Evolutionary conservation across 2,113 vertebrate species (phyloP).

Genomic region (Parotia lawesii): DNA sequence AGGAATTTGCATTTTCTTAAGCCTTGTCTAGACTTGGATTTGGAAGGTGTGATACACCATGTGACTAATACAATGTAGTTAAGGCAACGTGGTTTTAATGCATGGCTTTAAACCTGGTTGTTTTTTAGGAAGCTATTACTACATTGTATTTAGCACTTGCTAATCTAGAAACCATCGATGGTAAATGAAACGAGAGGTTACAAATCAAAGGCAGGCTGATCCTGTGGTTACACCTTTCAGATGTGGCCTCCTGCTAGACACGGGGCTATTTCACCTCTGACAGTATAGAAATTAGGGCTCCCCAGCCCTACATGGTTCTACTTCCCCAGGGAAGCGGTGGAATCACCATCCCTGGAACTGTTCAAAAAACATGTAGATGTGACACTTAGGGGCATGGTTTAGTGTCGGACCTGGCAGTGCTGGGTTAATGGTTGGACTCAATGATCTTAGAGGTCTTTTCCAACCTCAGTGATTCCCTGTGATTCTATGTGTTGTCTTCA

Average conservation of each 20-base stretch:
- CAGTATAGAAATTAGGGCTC: background rate
- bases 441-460: background rate
- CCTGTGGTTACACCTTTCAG: background rate
- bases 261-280: background rate
- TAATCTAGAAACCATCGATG: background rate
- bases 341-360: background rate
- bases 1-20: background rate
- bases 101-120: background rate
- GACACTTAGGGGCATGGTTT: background rate
- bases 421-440: background rate
- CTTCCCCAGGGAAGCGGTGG: background rate
- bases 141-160: background rate
- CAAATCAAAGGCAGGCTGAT: background rate
- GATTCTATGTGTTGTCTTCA: fast-evolving
- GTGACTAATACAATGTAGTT: background rate
- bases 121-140: background rate
- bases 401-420: background rate
- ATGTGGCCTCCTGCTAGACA: background rate
- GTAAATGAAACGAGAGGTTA: background rate
- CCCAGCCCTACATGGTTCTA: fast-evolving
- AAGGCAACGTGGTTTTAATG: background rate
- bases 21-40: constrained; percentile 12
- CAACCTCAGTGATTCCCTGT: background rate
- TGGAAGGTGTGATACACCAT: background rate
- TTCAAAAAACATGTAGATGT: background rate